Conservation (phyloP, 2,113 vertebrate genomes). For the Sialia sialis region DNA sequence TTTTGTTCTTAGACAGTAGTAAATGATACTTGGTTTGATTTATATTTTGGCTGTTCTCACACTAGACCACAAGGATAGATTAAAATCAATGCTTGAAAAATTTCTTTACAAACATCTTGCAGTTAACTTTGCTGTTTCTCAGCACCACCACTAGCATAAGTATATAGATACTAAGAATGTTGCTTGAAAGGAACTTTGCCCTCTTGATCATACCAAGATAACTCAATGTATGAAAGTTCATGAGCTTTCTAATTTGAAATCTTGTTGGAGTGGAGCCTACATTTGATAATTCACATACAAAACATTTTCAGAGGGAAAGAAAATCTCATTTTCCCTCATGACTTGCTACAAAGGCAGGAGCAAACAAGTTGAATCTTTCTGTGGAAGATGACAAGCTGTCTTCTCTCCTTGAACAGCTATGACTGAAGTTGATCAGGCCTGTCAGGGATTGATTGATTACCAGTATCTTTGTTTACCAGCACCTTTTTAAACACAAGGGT, state of each 20-base stretch:
- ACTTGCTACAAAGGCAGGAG: not conserved
- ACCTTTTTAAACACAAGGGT: not conserved
- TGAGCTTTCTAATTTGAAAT: not conserved
- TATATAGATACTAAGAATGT: not conserved
- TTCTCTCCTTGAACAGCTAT: not conserved
- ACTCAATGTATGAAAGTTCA: not conserved
- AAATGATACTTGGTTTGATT: not conserved
- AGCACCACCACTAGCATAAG: not conserved
- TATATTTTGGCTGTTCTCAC: not conserved
- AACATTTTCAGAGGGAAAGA: not conserved
- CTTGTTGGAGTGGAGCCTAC: not conserved
- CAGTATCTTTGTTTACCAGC: not conserved
- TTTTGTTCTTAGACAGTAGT: not conserved
- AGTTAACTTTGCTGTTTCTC: not conserved
- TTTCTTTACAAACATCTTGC: not conserved
- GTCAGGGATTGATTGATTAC: not conserved
- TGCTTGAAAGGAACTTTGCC: not conserved
- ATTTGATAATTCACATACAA: not conserved
- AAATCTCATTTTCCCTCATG: not conserved
- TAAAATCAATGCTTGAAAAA: not conserved
- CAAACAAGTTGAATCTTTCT: not conserved
- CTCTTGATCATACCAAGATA: not conserved
- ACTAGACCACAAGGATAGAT: not conserved
- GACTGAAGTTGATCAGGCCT: not conserved
- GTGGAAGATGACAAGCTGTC: not conserved